Percentiles rank a stretch among this genome's conserved stretches.
Evolutionary conservation across 2,888 invertebrate genomes (phyloP).

Genomic region (Chymomyza amoena): DNA sequence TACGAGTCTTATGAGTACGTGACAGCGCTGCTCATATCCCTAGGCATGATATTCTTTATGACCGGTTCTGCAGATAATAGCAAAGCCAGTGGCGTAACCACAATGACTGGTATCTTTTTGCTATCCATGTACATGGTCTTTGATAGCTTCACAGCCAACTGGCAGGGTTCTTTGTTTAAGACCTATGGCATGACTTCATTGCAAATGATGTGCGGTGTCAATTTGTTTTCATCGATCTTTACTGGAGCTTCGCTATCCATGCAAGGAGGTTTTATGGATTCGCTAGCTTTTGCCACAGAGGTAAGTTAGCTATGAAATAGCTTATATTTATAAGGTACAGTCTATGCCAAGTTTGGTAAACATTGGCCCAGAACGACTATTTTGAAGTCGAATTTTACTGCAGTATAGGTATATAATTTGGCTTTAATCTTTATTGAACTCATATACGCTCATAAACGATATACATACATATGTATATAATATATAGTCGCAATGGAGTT

Average conservation of each 20-base stretch:
- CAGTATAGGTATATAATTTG: too few relatives aligned
- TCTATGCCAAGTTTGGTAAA: background rate
- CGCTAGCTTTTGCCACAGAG: constrained; percentile 85
- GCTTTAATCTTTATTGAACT: too few relatives aligned
- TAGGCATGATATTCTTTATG: constrained; percentile 96
- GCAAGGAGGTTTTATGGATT: constrained; percentile 88
- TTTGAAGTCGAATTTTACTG: background rate
- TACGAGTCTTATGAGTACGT: constrained; percentile 95
- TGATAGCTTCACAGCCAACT: constrained; percentile 99
- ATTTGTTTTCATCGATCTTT: constrained; percentile 94
- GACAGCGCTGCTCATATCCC: constrained; percentile 92
- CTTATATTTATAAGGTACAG: too few relatives aligned
- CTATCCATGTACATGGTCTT: constrained; percentile 94
- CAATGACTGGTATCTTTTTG: constrained; percentile 90
- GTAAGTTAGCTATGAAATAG: constrained; percentile 73
- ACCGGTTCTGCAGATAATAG: constrained; percentile 85
- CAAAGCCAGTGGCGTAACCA: constrained; percentile 84
- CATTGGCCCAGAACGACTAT: background rate
- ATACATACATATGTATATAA: too few relatives aligned
- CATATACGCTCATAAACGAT: too few relatives aligned
- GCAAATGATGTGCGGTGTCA: constrained; percentile 98
- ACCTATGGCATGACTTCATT: constrained; percentile 88
- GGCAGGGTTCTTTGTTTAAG: constrained; percentile 95
- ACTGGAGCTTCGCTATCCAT: constrained; percentile 92
- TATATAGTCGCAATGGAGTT: too few relatives aligned